A percentile compares a stretch with the other conserved stretches of the same genome.
phyloP scores from a whole-genome alignment of 2,113 vertebrate species.

The Platichthys stellatus region DNA sequence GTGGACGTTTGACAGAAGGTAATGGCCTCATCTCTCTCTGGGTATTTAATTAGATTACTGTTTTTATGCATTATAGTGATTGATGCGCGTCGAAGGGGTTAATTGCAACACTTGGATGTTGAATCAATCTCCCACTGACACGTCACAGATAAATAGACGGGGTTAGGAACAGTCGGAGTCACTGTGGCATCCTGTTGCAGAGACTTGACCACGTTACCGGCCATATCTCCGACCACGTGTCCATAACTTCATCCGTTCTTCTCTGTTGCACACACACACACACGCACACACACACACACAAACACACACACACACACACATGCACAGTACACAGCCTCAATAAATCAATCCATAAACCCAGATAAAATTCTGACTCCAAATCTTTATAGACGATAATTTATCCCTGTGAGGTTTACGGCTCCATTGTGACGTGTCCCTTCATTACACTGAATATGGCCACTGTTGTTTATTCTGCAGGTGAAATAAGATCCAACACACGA shows the following conservation, averaged over 20 bases:
- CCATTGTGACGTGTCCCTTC: too few relatives aligned
- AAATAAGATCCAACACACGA: too few relatives aligned
- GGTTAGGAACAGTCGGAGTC: conserved; percentile 25
- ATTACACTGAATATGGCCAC: too few relatives aligned
- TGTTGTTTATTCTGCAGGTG: too few relatives aligned
- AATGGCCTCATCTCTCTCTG: conserved; percentile 47
- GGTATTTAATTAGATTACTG: conserved; percentile 63
- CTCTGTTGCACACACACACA: too few relatives aligned
- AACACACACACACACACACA: too few relatives aligned
- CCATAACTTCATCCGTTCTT: background rate
- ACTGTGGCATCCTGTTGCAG: conserved; percentile 34
- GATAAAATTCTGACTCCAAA: too few relatives aligned
- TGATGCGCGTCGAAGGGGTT: conserved; percentile 68
- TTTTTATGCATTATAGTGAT: conserved; percentile 61
- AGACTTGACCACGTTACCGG: conserved; percentile 29
- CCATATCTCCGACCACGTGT: conserved; percentile 8
- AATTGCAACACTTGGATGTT: conserved; percentile 71
- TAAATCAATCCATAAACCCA: too few relatives aligned
- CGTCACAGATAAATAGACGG: conserved; percentile 50
- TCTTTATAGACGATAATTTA: too few relatives aligned
- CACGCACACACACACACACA: too few relatives aligned
- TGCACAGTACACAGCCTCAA: too few relatives aligned
- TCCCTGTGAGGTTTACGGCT: too few relatives aligned
- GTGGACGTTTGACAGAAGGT: conserved; percentile 40
- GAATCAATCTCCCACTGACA: conserved; percentile 63